Base-by-base conservation (phyloP, 1,140 invertebrate species). In the Chironomus tepperi region DNA sequence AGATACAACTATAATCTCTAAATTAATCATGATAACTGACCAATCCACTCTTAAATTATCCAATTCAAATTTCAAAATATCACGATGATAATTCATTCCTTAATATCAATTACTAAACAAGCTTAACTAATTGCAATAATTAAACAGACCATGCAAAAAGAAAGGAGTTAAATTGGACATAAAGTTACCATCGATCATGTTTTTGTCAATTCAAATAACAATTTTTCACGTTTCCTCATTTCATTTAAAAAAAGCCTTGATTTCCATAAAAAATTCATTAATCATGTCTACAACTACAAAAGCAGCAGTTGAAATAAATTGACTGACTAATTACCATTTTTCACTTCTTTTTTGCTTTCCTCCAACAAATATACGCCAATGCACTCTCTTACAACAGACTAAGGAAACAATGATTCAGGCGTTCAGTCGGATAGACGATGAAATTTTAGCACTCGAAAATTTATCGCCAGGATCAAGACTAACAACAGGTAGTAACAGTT, bases 401-500 rank as follows among this genome's bases (percentile, higher is more conserved):
- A 70, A 18, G 18, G 65, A 74, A 72, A 74, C 74, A 16, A 64
- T 74, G n/a, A 21, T 70, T 47, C 21, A 74, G n/a, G 74, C 74
- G 18, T 74, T 42, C 19, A n/a, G 8, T 70, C 77, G 78, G 0
- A 73, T 82, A 9, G 81, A 82, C 70, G 78, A 80, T n/a, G 76
- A 78, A 75, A 82, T 82, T n/a, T 78, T 79, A 47, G 80, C 81
- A 57, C 15, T 82, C 72, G 81, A 82, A 47, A 76, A 75, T 43
- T 77, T 74, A 1, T 81, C 81, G 73, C 81, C 81, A 7, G 81
- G 81, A 7, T 81, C 81, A 12, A 74, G 81, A 1, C 75, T 82
- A 78, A 79, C 81, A 64, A 82, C 81, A 18, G 19, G 65, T 70
- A 10, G 47, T 57, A 57, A 57, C n/a, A 34, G 5, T 15, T 57